Percentiles rank a stretch among this genome's conserved stretches.
These are phyloP conservation scores for Brachionus plicatilis DNA, from an alignment of 1,140 invertebrate genomes.

Conservation along the genomic window DNA sequence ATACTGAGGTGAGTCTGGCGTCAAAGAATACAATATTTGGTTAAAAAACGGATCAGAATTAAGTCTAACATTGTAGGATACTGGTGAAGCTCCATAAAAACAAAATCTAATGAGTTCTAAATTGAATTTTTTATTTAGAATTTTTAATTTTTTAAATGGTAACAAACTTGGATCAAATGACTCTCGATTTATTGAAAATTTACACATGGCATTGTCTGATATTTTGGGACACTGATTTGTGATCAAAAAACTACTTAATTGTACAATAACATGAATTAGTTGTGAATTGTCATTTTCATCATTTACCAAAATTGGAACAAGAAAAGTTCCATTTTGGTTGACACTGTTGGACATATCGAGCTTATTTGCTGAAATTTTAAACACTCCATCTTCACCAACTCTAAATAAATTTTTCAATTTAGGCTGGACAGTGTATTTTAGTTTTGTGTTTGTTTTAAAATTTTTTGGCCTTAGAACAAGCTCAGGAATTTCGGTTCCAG, in stretches of 20 bases:
- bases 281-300: neutral
- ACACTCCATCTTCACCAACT: neutral
- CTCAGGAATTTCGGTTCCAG: neutral
- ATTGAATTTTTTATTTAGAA: neutral
- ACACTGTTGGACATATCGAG: neutral
- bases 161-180: slow-evolving; percentile 11
- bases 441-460: neutral
- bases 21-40: neutral
- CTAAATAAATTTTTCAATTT: neutral
- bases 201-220: neutral
- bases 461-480: neutral
- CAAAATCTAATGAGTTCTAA: slow-evolving; percentile 21
- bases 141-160: neutral
- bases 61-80: neutral
- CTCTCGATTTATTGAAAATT: slow-evolving; percentile 13
- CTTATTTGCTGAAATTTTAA: neutral
- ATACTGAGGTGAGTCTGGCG: neutral
- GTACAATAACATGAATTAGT: neutral
- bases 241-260: neutral
- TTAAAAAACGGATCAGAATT: neutral
- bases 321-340: neutral
- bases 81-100: slow-evolving; percentile 9
- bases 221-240: slow-evolving; percentile 1
- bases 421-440: neutral
- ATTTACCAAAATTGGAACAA: neutral